phyloP scores from a whole-genome alignment of 2,888 invertebrate species.

The Alloscopus bannaensis region DNA sequence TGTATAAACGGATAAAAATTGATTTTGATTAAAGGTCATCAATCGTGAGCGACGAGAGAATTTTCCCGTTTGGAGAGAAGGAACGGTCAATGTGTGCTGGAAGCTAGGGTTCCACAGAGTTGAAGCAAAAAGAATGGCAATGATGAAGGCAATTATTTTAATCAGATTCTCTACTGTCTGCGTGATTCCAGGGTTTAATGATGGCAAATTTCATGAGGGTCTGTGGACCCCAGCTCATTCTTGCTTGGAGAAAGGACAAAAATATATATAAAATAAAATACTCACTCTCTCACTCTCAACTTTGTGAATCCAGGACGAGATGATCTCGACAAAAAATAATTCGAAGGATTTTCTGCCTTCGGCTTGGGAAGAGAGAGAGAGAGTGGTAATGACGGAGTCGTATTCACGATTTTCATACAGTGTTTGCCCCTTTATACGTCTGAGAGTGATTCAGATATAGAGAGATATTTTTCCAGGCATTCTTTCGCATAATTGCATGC shows the following conservation, averaged over 20 bases:
- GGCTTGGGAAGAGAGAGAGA: too few relatives aligned
- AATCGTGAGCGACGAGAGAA: conserved; percentile 68
- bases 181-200: conserved; percentile 74
- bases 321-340: neutral
- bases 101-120: conserved; percentile 26
- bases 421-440: neutral
- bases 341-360: conserved; percentile 28
- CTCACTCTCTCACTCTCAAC: conserved; percentile 3
- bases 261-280: conserved; percentile 7
- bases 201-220: conserved; percentile 71
- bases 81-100: conserved; percentile 68
- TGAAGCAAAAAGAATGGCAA: conserved; percentile 54
- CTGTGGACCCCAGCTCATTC: conserved; percentile 42
- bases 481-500: conserved; percentile 74
- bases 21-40: conserved; percentile 74
- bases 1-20: conserved; percentile 71
- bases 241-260: neutral
- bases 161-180: conserved; percentile 74
- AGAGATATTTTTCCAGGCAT: conserved; percentile 72
- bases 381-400: conserved; percentile 11
- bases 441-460: conserved; percentile 44
- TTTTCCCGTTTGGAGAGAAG: conserved; percentile 37
- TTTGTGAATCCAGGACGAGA: too few relatives aligned
- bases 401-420: conserved; percentile 3
- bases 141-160: conserved; percentile 74